Percentiles rank a stretch among this genome's conserved stretches.
These are phyloP conservation scores for Labeo catla DNA, from an alignment of 2,113 vertebrate genomes.

Conservation along the genomic window DNA sequence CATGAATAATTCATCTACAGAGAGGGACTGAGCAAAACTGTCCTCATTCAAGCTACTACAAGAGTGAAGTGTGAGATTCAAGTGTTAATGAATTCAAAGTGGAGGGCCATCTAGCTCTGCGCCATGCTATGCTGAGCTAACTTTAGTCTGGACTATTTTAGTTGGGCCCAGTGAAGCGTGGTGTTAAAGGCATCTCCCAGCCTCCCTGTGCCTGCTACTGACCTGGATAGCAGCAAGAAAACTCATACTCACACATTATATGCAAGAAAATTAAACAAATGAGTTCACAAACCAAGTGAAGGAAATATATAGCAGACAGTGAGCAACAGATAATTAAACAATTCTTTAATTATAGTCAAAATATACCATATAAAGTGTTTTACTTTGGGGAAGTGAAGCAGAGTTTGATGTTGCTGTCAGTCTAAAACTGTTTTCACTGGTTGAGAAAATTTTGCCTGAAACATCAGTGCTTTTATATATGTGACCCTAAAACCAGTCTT, in stretches of 20 bases:
- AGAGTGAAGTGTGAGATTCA: slow-evolving; percentile 32
- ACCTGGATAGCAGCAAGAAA: slow-evolving; percentile 10
- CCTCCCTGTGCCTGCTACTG: slow-evolving; percentile 7
- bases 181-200: slow-evolving; percentile 44
- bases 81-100: slow-evolving; percentile 48
- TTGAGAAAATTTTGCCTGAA: no score
- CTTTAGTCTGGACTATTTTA: slow-evolving; percentile 50
- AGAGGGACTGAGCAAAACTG: not conserved
- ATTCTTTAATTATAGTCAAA: no score
- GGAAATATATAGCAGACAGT: not conserved
- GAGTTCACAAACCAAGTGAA: not conserved
- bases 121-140: slow-evolving; percentile 39
- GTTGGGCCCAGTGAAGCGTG: slow-evolving; percentile 44
- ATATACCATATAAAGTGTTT: no score
- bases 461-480: no score
- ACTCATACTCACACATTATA: not conserved
- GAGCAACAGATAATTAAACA: not conserved
- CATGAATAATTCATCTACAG: slow-evolving; percentile 26
- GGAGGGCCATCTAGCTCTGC: slow-evolving; percentile 11
- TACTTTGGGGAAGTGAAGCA: no score
- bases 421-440: no score
- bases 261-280: not conserved
- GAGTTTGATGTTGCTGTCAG: no score
- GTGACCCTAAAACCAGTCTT: no score
- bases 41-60: slow-evolving; percentile 20